These are phyloP conservation scores for Zaprionus kolodkinae DNA, from an alignment of 1,140 invertebrate genomes.

Conservation along the genomic window DNA sequence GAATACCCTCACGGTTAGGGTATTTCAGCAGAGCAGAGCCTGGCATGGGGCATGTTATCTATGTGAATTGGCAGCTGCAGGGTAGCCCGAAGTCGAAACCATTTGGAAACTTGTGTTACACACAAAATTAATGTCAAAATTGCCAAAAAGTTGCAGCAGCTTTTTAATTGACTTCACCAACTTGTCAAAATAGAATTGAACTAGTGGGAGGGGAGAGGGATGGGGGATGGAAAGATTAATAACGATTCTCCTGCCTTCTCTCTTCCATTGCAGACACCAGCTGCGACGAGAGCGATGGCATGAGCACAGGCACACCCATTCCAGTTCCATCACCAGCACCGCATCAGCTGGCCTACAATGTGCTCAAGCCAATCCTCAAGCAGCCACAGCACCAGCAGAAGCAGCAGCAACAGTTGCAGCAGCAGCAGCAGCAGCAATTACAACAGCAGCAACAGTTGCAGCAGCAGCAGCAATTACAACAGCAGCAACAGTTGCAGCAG, in stretches of 20 bases:
- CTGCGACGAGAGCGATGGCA: conserved; percentile 73
- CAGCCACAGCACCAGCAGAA: conserved; percentile 48
- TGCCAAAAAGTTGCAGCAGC: not conserved
- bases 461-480: conserved; percentile 30
- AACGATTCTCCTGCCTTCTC: not conserved
- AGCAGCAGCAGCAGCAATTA: conserved; percentile 20
- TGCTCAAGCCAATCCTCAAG: conserved; percentile 73
- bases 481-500: conserved; percentile 14
- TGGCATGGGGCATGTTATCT: too few species aligned
- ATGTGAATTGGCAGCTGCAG: not conserved
- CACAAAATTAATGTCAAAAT: not conserved
- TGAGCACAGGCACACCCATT: conserved; percentile 49
- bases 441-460: conserved; percentile 27
- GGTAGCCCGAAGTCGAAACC: not conserved
- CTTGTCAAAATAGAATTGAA: not conserved
- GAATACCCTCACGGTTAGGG: not conserved
- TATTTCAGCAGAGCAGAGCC: not conserved
- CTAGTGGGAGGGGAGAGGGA: not conserved
- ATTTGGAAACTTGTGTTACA: too few species aligned
- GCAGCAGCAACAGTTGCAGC: conserved; percentile 21
- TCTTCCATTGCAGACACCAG: conserved; percentile 57
- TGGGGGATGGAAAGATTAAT: not conserved
- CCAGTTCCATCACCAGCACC: conserved; percentile 65
- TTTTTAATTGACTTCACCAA: conserved; percentile 4
- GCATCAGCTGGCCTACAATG: conserved; percentile 63